phyloP scores from a whole-genome alignment of 2,888 invertebrate species.

The Drosophila acutilabella region DNA sequence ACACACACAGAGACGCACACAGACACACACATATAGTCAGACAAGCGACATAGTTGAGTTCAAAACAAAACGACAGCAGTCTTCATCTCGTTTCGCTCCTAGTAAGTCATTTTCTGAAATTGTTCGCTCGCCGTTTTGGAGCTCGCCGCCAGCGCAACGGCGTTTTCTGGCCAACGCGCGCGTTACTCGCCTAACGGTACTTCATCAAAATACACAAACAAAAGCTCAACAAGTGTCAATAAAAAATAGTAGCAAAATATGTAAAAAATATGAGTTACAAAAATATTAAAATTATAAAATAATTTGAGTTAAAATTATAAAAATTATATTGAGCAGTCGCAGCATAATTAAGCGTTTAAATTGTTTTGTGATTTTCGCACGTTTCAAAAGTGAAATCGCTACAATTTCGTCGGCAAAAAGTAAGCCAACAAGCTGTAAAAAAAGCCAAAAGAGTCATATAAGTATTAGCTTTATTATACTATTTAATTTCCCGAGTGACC shows the following conservation, averaged over 20 bases:
- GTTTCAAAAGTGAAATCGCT: slow-evolving; percentile 51
- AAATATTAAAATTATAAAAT: slow-evolving; percentile 10
- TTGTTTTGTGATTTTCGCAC: slow-evolving; percentile 37
- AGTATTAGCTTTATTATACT: slow-evolving; percentile 13
- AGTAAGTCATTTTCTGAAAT: slow-evolving; percentile 62
- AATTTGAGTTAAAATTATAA: slow-evolving; percentile 22
- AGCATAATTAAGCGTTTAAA: slow-evolving; percentile 42
- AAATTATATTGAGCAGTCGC: slow-evolving; percentile 22
- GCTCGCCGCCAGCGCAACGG: slow-evolving; percentile 16
- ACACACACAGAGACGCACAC: background rate
- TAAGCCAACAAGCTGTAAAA: slow-evolving; percentile 30
- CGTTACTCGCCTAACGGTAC: slow-evolving; percentile 31
- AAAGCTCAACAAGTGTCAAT: slow-evolving; percentile 33
- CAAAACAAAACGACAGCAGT: slow-evolving; percentile 43
- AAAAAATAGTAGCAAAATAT: slow-evolving; percentile 24
- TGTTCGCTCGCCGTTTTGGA: slow-evolving; percentile 17
- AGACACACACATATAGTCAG: too few species aligned
- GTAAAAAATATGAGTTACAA: slow-evolving; percentile 4
- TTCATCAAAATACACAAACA: background rate
- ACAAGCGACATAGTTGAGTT: slow-evolving; percentile 13
- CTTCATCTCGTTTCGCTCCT: slow-evolving; percentile 68
- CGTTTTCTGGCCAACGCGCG: slow-evolving; percentile 18
- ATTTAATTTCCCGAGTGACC: slow-evolving; percentile 9
- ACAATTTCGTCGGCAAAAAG: slow-evolving; percentile 22
- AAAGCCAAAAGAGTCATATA: background rate